Conservation (phyloP, 2,888 invertebrate species). For the Scelioninae gen. 1 region DNA sequence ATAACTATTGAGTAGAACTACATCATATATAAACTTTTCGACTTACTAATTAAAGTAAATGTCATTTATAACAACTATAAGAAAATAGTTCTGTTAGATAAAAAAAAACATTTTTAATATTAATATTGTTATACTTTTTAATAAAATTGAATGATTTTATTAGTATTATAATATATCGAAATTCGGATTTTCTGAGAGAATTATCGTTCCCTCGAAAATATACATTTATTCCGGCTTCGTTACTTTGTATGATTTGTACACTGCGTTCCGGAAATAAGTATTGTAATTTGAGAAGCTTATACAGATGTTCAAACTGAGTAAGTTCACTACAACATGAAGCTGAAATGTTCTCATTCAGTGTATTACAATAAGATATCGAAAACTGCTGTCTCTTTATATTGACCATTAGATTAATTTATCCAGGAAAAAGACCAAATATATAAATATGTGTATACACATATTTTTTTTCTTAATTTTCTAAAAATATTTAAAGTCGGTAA, state of each 20-base stretch:
- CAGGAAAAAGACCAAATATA: too few relatives aligned
- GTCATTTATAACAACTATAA: too few relatives aligned
- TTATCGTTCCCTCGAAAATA: slow-evolving; percentile 49
- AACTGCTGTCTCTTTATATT: too few relatives aligned
- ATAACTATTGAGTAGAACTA: too few relatives aligned
- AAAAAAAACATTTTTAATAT: too few relatives aligned
- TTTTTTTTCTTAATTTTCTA: too few relatives aligned
- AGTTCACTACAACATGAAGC: slow-evolving; percentile 52
- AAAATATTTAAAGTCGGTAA: too few relatives aligned
- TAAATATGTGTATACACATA: too few relatives aligned
- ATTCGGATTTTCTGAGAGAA: background rate
- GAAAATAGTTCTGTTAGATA: too few relatives aligned
- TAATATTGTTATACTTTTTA: background rate
- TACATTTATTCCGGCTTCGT: slow-evolving; percentile 54
- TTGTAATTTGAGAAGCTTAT: slow-evolving; percentile 71
- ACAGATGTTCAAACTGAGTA: slow-evolving; percentile 71
- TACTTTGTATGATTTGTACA: slow-evolving; percentile 65
- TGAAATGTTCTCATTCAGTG: slow-evolving; percentile 32
- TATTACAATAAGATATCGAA: background rate
- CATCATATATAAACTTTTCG: too few relatives aligned
- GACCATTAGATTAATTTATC: too few relatives aligned
- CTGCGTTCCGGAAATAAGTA: slow-evolving; percentile 71
- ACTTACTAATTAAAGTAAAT: too few relatives aligned
- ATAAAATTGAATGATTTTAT: background rate
- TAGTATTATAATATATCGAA: background rate